These are phyloP conservation scores for Erebia aethiops DNA, from an alignment of 2,888 invertebrate species.

Conservation along the genomic window DNA sequence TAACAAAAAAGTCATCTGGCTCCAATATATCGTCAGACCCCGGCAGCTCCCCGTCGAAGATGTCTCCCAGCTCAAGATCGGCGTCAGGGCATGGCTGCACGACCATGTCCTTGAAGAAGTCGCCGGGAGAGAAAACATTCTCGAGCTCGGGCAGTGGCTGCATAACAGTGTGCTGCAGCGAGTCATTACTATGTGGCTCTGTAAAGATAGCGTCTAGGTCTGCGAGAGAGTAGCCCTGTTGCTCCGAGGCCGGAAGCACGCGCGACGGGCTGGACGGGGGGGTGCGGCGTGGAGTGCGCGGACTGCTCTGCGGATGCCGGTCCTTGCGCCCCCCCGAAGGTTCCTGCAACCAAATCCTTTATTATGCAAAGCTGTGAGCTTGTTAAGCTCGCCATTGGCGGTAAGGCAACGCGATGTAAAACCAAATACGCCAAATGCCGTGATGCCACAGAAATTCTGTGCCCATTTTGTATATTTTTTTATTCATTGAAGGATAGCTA, in stretches of 20 bases:
- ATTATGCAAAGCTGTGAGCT: too few relatives aligned
- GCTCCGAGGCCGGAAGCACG: slow-evolving; percentile 55
- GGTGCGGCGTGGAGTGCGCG: slow-evolving; percentile 86
- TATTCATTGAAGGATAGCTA: too few relatives aligned
- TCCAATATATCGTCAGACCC: slow-evolving; percentile 15
- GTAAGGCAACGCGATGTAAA: too few relatives aligned
- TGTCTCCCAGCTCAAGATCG: slow-evolving; percentile 34
- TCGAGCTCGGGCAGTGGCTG: slow-evolving; percentile 13
- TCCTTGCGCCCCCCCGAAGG: slow-evolving; percentile 46
- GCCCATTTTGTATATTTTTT: too few relatives aligned
- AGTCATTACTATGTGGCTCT: slow-evolving; percentile 50
- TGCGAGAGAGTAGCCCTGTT: slow-evolving; percentile 59
- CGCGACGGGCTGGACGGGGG: slow-evolving; percentile 88
- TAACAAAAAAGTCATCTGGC: slow-evolving; percentile 36
- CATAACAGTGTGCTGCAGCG: slow-evolving; percentile 19
- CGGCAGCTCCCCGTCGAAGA: slow-evolving; percentile 30
- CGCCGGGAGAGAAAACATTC: slow-evolving; percentile 29
- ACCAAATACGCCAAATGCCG: too few relatives aligned
- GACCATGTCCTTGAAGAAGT: slow-evolving; percentile 36
- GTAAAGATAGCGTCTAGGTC: slow-evolving; percentile 64
- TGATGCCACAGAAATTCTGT: too few relatives aligned
- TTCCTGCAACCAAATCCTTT: slow-evolving; percentile 37
- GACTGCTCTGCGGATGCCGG: slow-evolving; percentile 84
- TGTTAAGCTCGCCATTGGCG: too few relatives aligned
- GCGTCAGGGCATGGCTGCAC: slow-evolving; percentile 34